phyloP scores from a whole-genome alignment of 2,113 vertebrate species.

The Rhea pennata region DNA sequence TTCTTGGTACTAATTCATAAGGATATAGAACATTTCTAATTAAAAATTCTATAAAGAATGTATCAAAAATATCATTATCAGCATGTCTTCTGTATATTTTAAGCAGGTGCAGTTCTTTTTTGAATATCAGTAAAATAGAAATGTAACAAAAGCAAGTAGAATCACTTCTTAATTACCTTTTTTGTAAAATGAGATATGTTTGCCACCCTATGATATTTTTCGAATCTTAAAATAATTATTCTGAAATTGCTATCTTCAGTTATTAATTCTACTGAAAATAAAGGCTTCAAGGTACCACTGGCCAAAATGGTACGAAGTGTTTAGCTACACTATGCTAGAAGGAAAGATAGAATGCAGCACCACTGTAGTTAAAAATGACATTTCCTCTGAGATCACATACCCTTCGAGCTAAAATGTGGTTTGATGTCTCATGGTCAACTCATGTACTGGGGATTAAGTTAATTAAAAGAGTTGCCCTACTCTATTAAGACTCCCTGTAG shows the following conservation, averaged over 20 bases:
- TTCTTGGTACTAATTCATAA: neutral
- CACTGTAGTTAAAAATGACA: slow-evolving; percentile 70
- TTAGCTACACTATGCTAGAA: slow-evolving; percentile 50
- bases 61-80: neutral
- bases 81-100: neutral
- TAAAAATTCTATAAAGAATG: neutral
- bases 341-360: slow-evolving; percentile 45
- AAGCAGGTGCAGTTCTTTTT: neutral
- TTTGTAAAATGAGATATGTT: neutral
- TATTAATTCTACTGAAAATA: slow-evolving; percentile 57
- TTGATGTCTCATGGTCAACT: slow-evolving; percentile 81
- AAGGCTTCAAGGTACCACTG: slow-evolving; percentile 28
- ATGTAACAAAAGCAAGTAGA: neutral
- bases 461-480: slow-evolving; percentile 81
- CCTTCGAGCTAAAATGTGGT: slow-evolving; percentile 75
- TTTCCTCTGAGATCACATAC: slow-evolving; percentile 73
- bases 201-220: neutral
- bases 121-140: neutral
- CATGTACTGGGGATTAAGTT: slow-evolving; percentile 78
- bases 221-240: slow-evolving; percentile 45
- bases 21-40: neutral
- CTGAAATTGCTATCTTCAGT: neutral
- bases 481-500: slow-evolving; percentile 78
- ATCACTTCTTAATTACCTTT: slow-evolving; percentile 4
- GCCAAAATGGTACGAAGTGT: neutral